Conservation (phyloP, 2,113 vertebrate species). For the Candoia aspera region DNA sequence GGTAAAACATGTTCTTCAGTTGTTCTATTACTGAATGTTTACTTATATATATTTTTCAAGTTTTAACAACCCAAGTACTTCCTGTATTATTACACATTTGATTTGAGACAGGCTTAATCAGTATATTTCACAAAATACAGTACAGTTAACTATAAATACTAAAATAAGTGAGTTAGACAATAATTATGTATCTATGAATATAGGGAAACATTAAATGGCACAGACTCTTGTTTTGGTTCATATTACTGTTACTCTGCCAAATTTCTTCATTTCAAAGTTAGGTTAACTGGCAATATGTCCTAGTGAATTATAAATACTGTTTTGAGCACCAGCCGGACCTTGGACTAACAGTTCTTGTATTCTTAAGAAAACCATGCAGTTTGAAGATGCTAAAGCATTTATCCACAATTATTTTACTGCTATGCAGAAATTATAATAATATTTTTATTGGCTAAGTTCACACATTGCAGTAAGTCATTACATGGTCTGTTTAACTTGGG, state of each 20-base stretch:
- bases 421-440: slow-evolving; percentile 14
- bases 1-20: neutral
- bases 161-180: slow-evolving; percentile 58
- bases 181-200: slow-evolving; percentile 26
- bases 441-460: neutral
- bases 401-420: slow-evolving; percentile 15
- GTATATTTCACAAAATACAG: slow-evolving; percentile 57
- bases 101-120: slow-evolving; percentile 54
- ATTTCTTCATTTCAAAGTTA: slow-evolving; percentile 45
- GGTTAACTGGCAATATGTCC: slow-evolving; percentile 32
- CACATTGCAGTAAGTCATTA: neutral
- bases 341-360: slow-evolving; percentile 41
- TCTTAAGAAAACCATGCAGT: neutral
- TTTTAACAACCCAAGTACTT: slow-evolving; percentile 44
- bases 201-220: neutral
- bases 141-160: slow-evolving; percentile 46
- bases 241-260: slow-evolving; percentile 18
- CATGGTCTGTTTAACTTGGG: slow-evolving; percentile 34
- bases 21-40: neutral
- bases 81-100: slow-evolving; percentile 36
- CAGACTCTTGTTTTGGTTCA: slow-evolving; percentile 32
- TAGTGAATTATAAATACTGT: slow-evolving; percentile 43
- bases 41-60: slow-evolving; percentile 15
- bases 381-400: slow-evolving; percentile 15
- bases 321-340: slow-evolving; percentile 39